Percentiles rank a stretch among this genome's conserved stretches.
Conservation (phyloP, 2,797 vertebrate genomes). For the Cossypha dichroa region DNA sequence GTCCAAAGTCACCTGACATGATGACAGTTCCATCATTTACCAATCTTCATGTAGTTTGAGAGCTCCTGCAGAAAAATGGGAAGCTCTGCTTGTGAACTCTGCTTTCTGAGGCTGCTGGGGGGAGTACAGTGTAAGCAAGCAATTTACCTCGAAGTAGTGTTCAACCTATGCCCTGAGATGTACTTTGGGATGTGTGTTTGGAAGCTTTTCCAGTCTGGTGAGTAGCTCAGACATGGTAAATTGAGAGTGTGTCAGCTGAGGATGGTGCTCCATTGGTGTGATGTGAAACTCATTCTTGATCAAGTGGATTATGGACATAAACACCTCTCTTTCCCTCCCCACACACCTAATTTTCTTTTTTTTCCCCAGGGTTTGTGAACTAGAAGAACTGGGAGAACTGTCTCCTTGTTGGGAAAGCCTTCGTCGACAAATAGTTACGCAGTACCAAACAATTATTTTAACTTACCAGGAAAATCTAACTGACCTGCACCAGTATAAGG, state of each 20-base stretch:
- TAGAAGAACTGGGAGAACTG: conserved; percentile 93
- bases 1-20: neutral
- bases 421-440: conserved; percentile 92
- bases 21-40: neutral
- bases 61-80: neutral
- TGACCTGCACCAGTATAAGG: conserved; percentile 92
- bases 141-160: neutral
- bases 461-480: conserved; percentile 91
- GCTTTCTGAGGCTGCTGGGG: neutral
- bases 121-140: neutral
- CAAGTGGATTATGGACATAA: neutral
- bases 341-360: neutral
- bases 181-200: neutral
- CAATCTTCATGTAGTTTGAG: neutral
- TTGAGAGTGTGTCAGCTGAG: neutral
- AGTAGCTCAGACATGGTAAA: neutral
- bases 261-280: neutral
- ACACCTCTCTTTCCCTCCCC: neutral
- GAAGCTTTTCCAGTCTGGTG: neutral
- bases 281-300: neutral
- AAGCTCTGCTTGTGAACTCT: neutral
- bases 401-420: conserved; percentile 98
- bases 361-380: conserved; percentile 87
- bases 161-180: neutral
- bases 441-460: conserved; percentile 93